phyloP scores from a whole-genome alignment of 2,888 invertebrate genomes.

The Hymenopus coronatus region DNA sequence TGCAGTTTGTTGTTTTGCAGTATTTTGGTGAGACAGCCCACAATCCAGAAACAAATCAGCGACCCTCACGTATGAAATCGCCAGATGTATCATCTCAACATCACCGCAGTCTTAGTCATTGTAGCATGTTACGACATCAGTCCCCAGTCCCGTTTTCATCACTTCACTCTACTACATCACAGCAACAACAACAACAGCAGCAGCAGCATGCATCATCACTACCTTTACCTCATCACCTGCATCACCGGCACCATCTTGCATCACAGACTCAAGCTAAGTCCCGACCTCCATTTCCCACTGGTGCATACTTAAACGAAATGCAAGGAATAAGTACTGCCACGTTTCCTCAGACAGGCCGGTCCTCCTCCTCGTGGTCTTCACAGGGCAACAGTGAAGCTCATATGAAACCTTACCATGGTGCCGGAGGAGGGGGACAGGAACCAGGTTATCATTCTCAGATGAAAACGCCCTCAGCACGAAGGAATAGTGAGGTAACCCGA shows the following conservation, averaged over 20 bases:
- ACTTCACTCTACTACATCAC: conserved; percentile 39
- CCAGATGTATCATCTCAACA: conserved; percentile 44
- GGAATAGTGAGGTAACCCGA: conserved; percentile 3
- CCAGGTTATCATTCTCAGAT: neutral
- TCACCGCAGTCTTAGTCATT: conserved; percentile 2
- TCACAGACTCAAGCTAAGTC: neutral
- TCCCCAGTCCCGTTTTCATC: conserved; percentile 14
- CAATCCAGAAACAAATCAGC: conserved; percentile 81
- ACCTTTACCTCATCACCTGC: conserved; percentile 29
- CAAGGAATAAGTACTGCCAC: conserved; percentile 1
- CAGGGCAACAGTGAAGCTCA: neutral
- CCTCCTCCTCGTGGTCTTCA: neutral
- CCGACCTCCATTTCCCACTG: neutral
- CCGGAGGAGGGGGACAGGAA: neutral
- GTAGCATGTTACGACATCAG: conserved; percentile 16
- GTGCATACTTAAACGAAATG: neutral
- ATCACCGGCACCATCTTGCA: conserved; percentile 23
- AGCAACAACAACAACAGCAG: conserved; percentile 43
- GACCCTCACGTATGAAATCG: conserved; percentile 48
- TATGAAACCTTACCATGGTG: neutral
- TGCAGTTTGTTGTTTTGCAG: conserved; percentile 50
- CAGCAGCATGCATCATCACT: conserved; percentile 31
- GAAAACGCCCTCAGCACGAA: neutral
- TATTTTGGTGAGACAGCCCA: conserved; percentile 89
- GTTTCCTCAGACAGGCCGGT: neutral